Evolutionary conservation across 2,888 invertebrate genomes (phyloP).

Genomic region (Eubasilissa splendida): DNA sequence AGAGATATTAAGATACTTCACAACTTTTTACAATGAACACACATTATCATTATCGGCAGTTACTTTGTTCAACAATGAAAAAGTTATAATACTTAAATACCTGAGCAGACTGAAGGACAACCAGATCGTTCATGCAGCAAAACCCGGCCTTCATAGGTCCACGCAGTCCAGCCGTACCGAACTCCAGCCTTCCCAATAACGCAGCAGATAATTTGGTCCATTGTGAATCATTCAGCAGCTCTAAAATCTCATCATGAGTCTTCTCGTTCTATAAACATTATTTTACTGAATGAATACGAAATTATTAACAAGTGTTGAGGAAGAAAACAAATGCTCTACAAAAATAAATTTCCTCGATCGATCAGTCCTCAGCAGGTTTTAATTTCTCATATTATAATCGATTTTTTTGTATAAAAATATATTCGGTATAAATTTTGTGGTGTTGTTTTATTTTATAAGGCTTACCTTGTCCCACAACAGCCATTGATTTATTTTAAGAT

Average conservation of each 20-base stretch:
- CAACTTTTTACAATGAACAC: too few relatives aligned
- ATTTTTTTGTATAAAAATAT: too few relatives aligned
- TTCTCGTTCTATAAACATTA: constrained; percentile 72
- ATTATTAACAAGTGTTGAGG: too few relatives aligned
- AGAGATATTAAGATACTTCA: too few relatives aligned
- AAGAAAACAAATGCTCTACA: background rate
- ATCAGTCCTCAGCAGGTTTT: too few relatives aligned
- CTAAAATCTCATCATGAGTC: constrained; percentile 76
- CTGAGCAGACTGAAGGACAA: constrained; percentile 94
- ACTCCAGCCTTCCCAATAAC: constrained; percentile 78
- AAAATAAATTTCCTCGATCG: background rate
- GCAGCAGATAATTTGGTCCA: constrained; percentile 75
- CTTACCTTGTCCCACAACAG: constrained; percentile 52
- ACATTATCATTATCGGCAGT: too few relatives aligned
- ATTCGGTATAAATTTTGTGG: background rate
- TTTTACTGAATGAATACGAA: too few relatives aligned
- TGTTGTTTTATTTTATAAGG: background rate
- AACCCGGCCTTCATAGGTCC: constrained; percentile 95
- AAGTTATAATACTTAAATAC: constrained; percentile 60
- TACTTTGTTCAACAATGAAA: too few relatives aligned
- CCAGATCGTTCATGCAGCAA: constrained; percentile 95
- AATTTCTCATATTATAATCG: too few relatives aligned
- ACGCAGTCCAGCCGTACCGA: constrained; percentile 95
- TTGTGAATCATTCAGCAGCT: constrained; percentile 72
- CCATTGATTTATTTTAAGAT: constrained; percentile 53